Conservation (phyloP, 2,888 invertebrate species). For the Agrilus cyanescens region DNA sequence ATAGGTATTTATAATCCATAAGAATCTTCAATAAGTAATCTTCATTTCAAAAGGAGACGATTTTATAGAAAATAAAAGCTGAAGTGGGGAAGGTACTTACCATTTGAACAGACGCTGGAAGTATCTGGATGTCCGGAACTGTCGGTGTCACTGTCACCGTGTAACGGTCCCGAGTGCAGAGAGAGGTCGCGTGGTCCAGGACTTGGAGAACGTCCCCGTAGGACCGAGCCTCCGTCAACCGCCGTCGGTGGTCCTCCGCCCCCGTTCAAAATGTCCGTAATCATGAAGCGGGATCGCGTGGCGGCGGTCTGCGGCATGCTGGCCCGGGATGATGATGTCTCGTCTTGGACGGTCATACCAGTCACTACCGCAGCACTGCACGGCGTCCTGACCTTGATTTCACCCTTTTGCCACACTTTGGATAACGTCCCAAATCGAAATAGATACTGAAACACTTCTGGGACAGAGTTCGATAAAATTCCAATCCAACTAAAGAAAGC, state of each 20-base stretch:
- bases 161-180: constrained; percentile 35
- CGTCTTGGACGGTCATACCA: constrained; percentile 40
- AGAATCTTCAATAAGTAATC: too few relatives aligned
- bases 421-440: constrained; percentile 1
- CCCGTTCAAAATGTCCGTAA: constrained; percentile 72
- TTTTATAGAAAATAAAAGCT: not conserved
- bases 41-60: too few relatives aligned
- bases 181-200: constrained; percentile 44
- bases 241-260: constrained; percentile 43
- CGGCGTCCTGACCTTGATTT: constrained; percentile 28
- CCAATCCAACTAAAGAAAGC: too few relatives aligned
- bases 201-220: constrained; percentile 39
- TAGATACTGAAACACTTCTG: too few relatives aligned
- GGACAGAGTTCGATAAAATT: too few relatives aligned
- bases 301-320: constrained; percentile 43
- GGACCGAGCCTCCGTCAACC: constrained; percentile 42
- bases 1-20: too few relatives aligned
- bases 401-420: constrained; percentile 34
- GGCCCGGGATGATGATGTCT: constrained; percentile 25
- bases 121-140: constrained; percentile 42
- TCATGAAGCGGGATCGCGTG: constrained; percentile 76
- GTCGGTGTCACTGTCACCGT: constrained; percentile 40
- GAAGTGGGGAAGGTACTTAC: constrained; percentile 28
- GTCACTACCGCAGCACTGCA: constrained; percentile 27
- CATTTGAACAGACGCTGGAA: constrained; percentile 43